These are phyloP conservation scores for Porites lobata DNA, from an alignment of 92 coral and sea anemone genomes.

Conservation along the genomic window DNA sequence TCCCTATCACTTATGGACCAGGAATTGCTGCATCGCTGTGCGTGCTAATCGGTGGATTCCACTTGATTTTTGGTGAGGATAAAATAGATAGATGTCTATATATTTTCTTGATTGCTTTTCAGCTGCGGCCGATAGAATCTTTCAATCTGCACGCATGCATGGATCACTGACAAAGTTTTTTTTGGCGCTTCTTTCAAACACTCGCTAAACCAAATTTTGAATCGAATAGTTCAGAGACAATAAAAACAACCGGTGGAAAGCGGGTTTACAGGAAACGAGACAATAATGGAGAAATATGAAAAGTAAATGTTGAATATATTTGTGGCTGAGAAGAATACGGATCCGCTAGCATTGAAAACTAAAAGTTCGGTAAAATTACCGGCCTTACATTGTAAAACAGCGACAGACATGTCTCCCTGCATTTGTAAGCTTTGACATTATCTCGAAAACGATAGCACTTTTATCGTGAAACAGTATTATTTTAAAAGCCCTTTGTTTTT, in stretches of 20 bases:
- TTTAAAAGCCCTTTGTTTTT: background rate
- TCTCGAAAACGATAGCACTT: slow-evolving; percentile 13
- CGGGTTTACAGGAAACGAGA: slow-evolving; percentile 7
- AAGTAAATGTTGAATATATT: background rate
- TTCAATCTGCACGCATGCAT: background rate
- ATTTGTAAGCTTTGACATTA: background rate
- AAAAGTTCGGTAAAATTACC: background rate
- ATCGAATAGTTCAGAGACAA: background rate
- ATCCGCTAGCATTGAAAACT: background rate
- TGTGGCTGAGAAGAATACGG: slow-evolving; percentile 21
- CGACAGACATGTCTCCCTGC: background rate
- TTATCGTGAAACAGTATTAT: slow-evolving; percentile 29
- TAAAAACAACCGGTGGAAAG: background rate
- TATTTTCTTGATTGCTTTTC: background rate
- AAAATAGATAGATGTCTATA: background rate
- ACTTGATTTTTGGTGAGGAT: slow-evolving; percentile 81
- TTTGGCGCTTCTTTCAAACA: background rate
- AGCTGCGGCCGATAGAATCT: background rate
- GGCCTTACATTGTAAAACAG: background rate
- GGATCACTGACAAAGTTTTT: background rate
- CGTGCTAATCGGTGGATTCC: slow-evolving; percentile 83
- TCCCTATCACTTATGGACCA: slow-evolving; percentile 85
- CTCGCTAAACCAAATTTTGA: background rate
- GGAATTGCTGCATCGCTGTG: slow-evolving; percentile 82
- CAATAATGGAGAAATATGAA: background rate